These are phyloP conservation scores for Solenopsis fugax DNA, from an alignment of 1,140 invertebrate species.

Conservation along the genomic window DNA sequence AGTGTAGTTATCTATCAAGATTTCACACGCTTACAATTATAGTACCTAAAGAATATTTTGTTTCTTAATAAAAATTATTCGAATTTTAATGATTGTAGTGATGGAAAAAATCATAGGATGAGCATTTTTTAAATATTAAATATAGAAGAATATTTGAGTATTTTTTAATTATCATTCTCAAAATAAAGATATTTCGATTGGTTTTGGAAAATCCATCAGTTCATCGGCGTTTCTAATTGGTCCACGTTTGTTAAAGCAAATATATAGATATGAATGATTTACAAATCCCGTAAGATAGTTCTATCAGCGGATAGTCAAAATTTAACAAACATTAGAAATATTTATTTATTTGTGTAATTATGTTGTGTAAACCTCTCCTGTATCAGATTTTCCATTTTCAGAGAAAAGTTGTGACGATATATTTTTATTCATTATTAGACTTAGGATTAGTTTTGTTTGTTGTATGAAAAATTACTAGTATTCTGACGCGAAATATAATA, in stretches of 20 bases:
- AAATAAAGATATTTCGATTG: constrained; percentile 45
- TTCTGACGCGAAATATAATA: constrained; percentile 3
- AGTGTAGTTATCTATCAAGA: background rate
- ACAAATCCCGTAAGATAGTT: constrained; percentile 38
- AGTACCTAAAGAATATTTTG: background rate
- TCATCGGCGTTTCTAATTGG: no score
- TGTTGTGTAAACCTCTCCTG: background rate
- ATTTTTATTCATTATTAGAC: background rate
- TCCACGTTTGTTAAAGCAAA: constrained; percentile 10
- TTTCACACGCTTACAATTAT: background rate
- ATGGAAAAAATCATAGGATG: background rate
- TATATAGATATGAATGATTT: constrained; percentile 67
- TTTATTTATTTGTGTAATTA: background rate
- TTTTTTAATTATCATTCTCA: no score
- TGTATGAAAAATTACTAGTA: background rate
- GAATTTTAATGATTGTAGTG: background rate
- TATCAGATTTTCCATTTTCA: background rate
- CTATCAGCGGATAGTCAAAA: constrained; percentile 36
- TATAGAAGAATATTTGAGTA: background rate
- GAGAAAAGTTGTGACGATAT: background rate
- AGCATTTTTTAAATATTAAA: background rate
- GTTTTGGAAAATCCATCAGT: background rate
- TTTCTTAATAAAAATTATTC: background rate
- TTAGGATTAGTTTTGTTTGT: background rate
- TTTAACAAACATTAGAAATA: constrained; percentile 30